phyloP scores from a whole-genome alignment of 2,888 invertebrate genomes.

The Cryptosula pallasiana region DNA sequence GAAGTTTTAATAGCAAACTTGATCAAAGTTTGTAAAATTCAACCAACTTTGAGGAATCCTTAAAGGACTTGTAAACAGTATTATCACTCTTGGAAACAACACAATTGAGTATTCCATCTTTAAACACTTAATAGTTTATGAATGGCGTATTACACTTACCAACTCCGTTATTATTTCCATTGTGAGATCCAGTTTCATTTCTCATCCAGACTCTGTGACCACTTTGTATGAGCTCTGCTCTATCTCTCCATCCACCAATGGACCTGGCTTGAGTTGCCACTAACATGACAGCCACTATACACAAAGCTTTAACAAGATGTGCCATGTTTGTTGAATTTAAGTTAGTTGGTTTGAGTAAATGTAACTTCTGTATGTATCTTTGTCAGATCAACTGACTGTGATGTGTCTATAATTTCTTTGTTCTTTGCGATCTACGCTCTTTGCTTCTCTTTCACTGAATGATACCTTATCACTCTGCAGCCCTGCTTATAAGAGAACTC shows the following conservation, averaged over 20 bases:
- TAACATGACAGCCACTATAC: neutral
- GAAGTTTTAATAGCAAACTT: too few species aligned
- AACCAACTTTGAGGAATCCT: too few species aligned
- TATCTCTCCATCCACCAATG: neutral
- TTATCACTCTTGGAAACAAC: too few species aligned
- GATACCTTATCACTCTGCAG: neutral
- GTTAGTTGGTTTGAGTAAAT: too few species aligned
- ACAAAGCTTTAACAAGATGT: too few species aligned
- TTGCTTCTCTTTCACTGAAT: neutral
- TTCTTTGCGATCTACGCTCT: neutral
- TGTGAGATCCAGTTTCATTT: neutral
- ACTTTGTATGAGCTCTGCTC: neutral
- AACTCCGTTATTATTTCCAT: constrained; percentile 6
- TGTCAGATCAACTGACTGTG: neutral
- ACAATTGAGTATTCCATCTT: too few species aligned
- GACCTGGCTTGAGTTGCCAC: neutral
- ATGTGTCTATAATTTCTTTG: neutral
- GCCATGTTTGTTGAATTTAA: too few species aligned
- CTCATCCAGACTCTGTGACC: neutral
- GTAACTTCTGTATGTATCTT: too few species aligned
- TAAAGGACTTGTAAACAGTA: too few species aligned
- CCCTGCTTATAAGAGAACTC: neutral
- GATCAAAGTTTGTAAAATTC: too few species aligned
- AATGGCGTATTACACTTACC: neutral
- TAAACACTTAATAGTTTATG: too few species aligned